Evolutionary conservation across 2,888 invertebrate genomes (phyloP).

Genomic region (Meganola albula): DNA sequence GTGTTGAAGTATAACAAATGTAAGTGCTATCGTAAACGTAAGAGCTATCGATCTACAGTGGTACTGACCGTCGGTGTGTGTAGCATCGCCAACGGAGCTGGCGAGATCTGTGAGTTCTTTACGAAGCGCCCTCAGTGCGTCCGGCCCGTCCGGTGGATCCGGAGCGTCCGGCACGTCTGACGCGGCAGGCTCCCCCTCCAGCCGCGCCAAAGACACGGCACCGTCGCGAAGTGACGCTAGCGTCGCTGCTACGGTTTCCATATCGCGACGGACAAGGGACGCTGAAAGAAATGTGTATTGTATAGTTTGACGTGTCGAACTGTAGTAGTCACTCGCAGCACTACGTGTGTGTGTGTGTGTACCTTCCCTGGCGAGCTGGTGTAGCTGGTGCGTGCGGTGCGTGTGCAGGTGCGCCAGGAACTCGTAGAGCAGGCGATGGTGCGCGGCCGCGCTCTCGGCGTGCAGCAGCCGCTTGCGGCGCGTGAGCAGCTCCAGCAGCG

Average conservation of each 20-base stretch:
- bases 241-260: conserved; percentile 79
- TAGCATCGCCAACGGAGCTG: conserved; percentile 54
- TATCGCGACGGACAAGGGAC: conserved; percentile 76
- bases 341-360: background rate
- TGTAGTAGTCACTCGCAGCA: background rate
- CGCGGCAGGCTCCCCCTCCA: conserved; percentile 16
- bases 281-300: no score
- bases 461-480: conserved; percentile 88
- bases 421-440: conserved; percentile 89
- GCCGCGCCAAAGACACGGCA: conserved; percentile 46
- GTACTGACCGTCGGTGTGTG: conserved; percentile 25
- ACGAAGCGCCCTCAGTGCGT: conserved; percentile 34
- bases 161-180: conserved; percentile 7
- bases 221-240: conserved; percentile 61
- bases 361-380: conserved; percentile 72
- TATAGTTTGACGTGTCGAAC: no score
- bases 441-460: conserved; percentile 87
- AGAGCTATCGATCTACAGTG: no score
- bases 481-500: conserved; percentile 87
- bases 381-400: conserved; percentile 81
- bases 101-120: conserved; percentile 63
- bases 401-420: conserved; percentile 87
- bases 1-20: no score
- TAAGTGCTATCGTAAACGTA: no score
- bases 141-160: conserved; percentile 18